Evolutionary conservation across 30 jellyfish, hydroid and myxozoan genomes (phyloP).

Genomic region (Phacellophora camtschatica): DNA sequence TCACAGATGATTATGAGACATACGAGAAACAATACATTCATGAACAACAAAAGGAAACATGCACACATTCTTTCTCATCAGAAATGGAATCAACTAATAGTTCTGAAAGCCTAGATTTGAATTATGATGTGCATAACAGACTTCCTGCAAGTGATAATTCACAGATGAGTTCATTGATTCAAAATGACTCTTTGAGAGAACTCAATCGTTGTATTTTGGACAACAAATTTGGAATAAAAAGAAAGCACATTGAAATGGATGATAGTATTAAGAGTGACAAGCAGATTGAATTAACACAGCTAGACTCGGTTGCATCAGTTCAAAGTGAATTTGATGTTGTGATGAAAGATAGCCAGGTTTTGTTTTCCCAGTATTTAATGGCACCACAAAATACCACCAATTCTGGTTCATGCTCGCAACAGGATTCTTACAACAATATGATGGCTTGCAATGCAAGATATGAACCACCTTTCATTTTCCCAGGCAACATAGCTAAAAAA

Average conservation of each 20-base stretch:
- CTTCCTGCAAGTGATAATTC: no score
- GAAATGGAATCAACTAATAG: no score
- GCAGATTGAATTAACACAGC: neutral
- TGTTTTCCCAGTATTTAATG: neutral
- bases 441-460: neutral
- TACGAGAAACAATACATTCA: no score
- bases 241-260: neutral
- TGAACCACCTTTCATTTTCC: no score
- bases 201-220: no score
- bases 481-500: neutral
- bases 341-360: neutral
- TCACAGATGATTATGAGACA: no score
- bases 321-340: constrained; percentile 6
- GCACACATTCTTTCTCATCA: no score
- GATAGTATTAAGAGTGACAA: neutral
- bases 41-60: no score
- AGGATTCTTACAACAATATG: neutral
- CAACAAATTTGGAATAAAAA: neutral
- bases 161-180: no score
- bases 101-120: no score
- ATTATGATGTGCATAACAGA: no score
- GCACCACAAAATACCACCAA: neutral
- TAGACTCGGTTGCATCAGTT: neutral
- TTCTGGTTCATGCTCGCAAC: neutral
- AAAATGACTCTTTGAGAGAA: no score